Base-by-base conservation (phyloP, 2,888 invertebrate genomes). In the Tricholauxania praeusta region DNA sequence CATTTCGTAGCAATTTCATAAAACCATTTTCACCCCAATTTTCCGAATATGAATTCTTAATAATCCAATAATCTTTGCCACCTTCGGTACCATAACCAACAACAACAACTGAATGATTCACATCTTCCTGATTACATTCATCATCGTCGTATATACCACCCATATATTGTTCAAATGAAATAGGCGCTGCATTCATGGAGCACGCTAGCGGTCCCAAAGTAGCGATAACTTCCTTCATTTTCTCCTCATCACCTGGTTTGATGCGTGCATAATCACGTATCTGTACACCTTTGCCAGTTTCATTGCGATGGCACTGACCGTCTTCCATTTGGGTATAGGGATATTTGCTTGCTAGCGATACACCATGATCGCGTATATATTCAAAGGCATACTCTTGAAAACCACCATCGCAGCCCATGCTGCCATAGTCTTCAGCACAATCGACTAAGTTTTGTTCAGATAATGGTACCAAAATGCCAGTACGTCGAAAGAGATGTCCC, bases 371-470 rank as follows among this genome's bases (percentile, higher is more conserved):
- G 4, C 83, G 81, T 12, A 87, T 83, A 71, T 87, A 88, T 72
- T 84, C 84, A 65, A 87, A 87, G 1, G 84, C 87, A 47, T 85
- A 83, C 47, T 84, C 85, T 74, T 85, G 86, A 48, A 84, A 84
- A 49, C 88, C 88, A 69, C 87, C 88, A 22, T 85, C 82, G 72
- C 87, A 88, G 14, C 87, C 88, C 78, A 80, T 80, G 71, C 79
- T 83, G 48, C 85, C 85, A 68, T 85, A 85, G 32, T 81, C 81
- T n/a, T 82, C 82, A 49, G 85, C 84, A 72, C 88, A 88, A 74
- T 88, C 88, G 7, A 88, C 81, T 55, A 88, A 76, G 74, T 87
- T 85, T 74, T 88, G 88, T 55, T 84, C 83, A 1, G 88, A 88
- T 3, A 88, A 79, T 3, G 86, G 83, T 3, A 84, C 82, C 32